Base-by-base conservation (phyloP, 2,113 vertebrate genomes). In the Pycnonotus jocosus region DNA sequence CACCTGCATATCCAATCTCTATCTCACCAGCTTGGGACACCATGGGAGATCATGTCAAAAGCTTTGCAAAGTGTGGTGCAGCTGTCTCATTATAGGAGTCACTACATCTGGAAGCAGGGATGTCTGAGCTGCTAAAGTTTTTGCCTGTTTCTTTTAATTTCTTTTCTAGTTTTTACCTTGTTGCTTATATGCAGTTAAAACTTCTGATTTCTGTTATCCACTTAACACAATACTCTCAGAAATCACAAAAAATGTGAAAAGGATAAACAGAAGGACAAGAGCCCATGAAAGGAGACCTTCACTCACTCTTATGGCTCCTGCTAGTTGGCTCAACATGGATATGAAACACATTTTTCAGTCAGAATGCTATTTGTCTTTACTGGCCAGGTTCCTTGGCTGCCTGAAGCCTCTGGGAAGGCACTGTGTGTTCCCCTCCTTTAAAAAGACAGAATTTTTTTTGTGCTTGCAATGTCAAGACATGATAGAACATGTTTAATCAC, bases 381-480 rank as follows among this genome's bases (percentile, higher is more conserved):
- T 80, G 48, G 10, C 14, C 35, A 47, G 40, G 38, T 42, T 83
- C 4, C 6, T 14, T 51, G 30, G 11, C 19, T 56, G 35, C 21
- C 31, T 82, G 62, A 86, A 72, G 24, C 4, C 42, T 68, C 37
- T 64, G 31, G 22, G 18, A 78, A 78, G 5, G 42, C 15, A 65
- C 6, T 35, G 6, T 4, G 10, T 42, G 5, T 24, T 79, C 33
- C 71, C 12, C 27, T 74, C 0, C 35, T 57, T 40, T 28, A 22
- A 60, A 74, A 91, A 70, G 6, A 71, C 65, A 45, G 5, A 37
- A 37, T 7, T 5, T 15, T 18, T 45, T 47, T 51, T 81, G 23
- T 3, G 3, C 17, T 91, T 66, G 18, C 30, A 58, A 8, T 65
- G 17, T 6, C 12, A 42, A 62, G 20, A 31, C 0, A 0, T 18